Conservation (phyloP, 2,888 invertebrate species). For the Oscheius sp. region DNA sequence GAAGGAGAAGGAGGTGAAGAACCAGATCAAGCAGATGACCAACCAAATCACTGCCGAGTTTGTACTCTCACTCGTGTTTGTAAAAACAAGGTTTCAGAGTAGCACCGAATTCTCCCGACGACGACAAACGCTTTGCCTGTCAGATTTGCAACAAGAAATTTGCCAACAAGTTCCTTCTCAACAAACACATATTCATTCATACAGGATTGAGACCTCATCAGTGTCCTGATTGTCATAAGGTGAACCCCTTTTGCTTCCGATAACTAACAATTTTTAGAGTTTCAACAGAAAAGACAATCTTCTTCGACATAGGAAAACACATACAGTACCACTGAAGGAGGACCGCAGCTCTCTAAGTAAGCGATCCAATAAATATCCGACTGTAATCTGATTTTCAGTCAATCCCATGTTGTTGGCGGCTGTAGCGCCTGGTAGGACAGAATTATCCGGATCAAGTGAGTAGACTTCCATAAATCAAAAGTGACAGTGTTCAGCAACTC, state of each 20-base stretch:
- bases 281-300: constrained; percentile 40
- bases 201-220: constrained; percentile 38
- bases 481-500: constrained; percentile 9
- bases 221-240: constrained; percentile 38
- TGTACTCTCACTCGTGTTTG: not conserved
- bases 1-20: constrained; percentile 31
- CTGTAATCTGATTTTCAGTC: not conserved
- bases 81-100: not conserved
- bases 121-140: constrained; percentile 35
- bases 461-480: not conserved
- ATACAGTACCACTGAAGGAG: constrained; percentile 11
- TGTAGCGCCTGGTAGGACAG: not conserved
- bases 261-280: constrained; percentile 18
- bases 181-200: constrained; percentile 41
- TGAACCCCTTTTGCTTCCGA: not conserved
- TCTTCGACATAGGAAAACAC: constrained; percentile 33
- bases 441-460: not conserved
- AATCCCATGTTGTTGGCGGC: constrained; percentile 3
- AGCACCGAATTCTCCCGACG: constrained; percentile 22
- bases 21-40: constrained; percentile 31
- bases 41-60: constrained; percentile 30
- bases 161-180: constrained; percentile 39
- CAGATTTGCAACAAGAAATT: constrained; percentile 36
- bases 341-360: constrained; percentile 4
- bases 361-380: not conserved